phyloP scores from a whole-genome alignment of 1,140 invertebrate species.

The Agrilus planipennis region DNA sequence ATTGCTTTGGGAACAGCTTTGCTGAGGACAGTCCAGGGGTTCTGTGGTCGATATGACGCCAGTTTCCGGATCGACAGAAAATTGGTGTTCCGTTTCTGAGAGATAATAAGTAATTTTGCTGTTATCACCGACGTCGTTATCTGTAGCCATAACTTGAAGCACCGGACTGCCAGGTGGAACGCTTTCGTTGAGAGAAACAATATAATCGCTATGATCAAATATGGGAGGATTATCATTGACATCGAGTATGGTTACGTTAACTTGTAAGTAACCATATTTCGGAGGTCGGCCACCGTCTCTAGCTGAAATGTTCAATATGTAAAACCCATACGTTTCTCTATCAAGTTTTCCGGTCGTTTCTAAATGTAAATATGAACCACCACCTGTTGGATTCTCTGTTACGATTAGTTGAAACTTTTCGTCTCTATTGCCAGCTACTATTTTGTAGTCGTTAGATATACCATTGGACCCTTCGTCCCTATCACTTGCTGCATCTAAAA shows the following conservation, averaged over 20 bases:
- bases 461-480: constrained; percentile 75
- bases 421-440: constrained; percentile 76
- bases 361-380: constrained; percentile 78
- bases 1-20: constrained; percentile 42
- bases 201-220: constrained; percentile 87
- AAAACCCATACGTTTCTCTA: constrained; percentile 70
- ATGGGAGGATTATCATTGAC: constrained; percentile 93
- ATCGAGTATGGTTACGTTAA: constrained; percentile 85
- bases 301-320: constrained; percentile 80
- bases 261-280: constrained; percentile 68
- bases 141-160: constrained; percentile 79
- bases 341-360: constrained; percentile 84
- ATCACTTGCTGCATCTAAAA: constrained; percentile 80
- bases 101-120: constrained; percentile 84
- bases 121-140: constrained; percentile 85
- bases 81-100: constrained; percentile 71
- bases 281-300: constrained; percentile 73
- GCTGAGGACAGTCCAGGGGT: constrained; percentile 63
- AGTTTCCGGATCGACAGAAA: constrained; percentile 77
- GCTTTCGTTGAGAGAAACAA: constrained; percentile 83
- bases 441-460: constrained; percentile 75
- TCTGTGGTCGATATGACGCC: constrained; percentile 75
- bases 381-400: constrained; percentile 76
- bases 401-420: constrained; percentile 77
- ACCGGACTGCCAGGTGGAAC: constrained; percentile 76